phyloP scores from a whole-genome alignment of 2,888 invertebrate genomes.

The Plagiodera versicolora region DNA sequence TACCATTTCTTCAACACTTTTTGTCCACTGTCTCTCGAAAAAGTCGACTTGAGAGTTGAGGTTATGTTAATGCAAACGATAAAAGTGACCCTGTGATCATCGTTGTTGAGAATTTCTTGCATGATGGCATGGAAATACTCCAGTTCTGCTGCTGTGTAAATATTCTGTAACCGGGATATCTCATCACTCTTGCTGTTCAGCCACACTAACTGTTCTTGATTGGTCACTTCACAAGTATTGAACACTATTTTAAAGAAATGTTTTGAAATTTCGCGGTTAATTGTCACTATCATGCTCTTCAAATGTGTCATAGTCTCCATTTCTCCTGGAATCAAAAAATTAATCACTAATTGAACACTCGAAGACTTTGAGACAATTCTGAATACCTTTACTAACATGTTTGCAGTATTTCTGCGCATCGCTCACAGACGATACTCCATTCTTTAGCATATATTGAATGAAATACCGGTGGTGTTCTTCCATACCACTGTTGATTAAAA shows the following conservation, averaged over 20 bases:
- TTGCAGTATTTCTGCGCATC: conserved; percentile 37
- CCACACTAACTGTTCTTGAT: conserved; percentile 39
- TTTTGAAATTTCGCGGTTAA: conserved; percentile 44
- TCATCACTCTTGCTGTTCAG: conserved; percentile 46
- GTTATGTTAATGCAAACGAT: conserved; percentile 44
- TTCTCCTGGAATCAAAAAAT: conserved; percentile 30
- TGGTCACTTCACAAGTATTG: conserved; percentile 45
- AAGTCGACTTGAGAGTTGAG: conserved; percentile 36
- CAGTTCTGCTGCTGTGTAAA: conserved; percentile 40
- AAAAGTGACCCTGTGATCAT: conserved; percentile 39
- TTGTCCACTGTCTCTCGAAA: conserved; percentile 41
- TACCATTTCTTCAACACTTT: conserved; percentile 43
- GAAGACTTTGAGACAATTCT: background rate
- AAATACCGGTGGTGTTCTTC: conserved; percentile 38
- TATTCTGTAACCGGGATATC: conserved; percentile 41
- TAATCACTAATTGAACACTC: background rate
- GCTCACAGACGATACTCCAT: conserved; percentile 37
- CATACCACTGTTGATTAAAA: background rate
- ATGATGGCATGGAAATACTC: conserved; percentile 48
- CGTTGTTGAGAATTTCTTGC: conserved; percentile 42
- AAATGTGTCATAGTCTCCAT: conserved; percentile 27
- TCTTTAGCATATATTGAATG: conserved; percentile 44
- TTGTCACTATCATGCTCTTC: conserved; percentile 38
- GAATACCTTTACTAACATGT: conserved; percentile 34
- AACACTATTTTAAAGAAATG: conserved; percentile 43